Evolutionary conservation across 2,888 invertebrate genomes (phyloP).

Genomic region (Sclerodermus sp.): DNA sequence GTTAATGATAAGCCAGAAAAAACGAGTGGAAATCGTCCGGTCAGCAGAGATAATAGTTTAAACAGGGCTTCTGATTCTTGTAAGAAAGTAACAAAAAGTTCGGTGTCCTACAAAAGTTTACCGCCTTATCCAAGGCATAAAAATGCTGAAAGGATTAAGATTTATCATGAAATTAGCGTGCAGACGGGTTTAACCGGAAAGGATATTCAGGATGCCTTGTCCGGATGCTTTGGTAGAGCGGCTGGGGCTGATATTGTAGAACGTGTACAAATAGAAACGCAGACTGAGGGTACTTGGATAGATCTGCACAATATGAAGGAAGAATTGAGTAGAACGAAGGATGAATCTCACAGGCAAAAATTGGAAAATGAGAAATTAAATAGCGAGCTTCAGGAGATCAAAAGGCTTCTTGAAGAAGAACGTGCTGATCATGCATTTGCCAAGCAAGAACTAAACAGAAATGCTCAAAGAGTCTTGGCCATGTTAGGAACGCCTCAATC

Average conservation of each 20-base stretch:
- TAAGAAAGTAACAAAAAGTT: not conserved
- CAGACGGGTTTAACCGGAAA: slow-evolving; percentile 75
- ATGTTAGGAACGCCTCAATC: slow-evolving; percentile 58
- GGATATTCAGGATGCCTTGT: slow-evolving; percentile 74
- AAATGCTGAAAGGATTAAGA: slow-evolving; percentile 63
- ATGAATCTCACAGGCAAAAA: slow-evolving; percentile 45
- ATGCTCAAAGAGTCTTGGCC: slow-evolving; percentile 72
- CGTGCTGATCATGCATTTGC: slow-evolving; percentile 73
- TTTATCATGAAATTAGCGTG: slow-evolving; percentile 77
- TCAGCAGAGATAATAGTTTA: slow-evolving; percentile 59
- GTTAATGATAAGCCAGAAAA: slow-evolving; percentile 20
- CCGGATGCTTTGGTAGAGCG: slow-evolving; percentile 61
- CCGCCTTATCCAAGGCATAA: slow-evolving; percentile 60
- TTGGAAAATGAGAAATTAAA: slow-evolving; percentile 64
- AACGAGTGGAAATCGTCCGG: slow-evolving; percentile 56
- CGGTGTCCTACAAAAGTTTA: slow-evolving; percentile 48
- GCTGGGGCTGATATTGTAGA: slow-evolving; percentile 55
- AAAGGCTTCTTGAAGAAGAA: slow-evolving; percentile 69
- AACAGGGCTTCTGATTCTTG: slow-evolving; percentile 50
- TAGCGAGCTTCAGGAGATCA: slow-evolving; percentile 62
- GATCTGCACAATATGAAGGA: slow-evolving; percentile 67
- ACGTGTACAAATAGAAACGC: slow-evolving; percentile 63
- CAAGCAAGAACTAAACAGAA: slow-evolving; percentile 72
- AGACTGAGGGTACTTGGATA: slow-evolving; percentile 68
- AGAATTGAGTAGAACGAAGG: slow-evolving; percentile 61